A percentile compares a stretch with the other conserved stretches of the same genome.
These are phyloP conservation scores for Chymomyza amoena DNA, from an alignment of 2,888 invertebrate genomes.

Conservation along the genomic window DNA sequence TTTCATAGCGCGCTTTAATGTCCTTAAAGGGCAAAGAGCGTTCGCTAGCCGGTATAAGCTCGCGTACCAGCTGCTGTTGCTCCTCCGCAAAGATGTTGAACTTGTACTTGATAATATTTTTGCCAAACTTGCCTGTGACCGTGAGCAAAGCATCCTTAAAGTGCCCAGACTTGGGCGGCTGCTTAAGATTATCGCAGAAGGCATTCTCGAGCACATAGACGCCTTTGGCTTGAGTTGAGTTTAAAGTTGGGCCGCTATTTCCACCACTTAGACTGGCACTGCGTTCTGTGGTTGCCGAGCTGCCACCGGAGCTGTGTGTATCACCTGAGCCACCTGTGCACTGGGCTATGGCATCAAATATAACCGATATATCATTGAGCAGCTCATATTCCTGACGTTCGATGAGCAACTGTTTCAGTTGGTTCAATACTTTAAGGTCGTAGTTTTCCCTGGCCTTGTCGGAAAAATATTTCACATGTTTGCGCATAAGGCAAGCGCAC, in stretches of 20 bases:
- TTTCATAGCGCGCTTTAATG: constrained; percentile 73
- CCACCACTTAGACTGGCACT: constrained; percentile 57
- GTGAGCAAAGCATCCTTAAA: constrained; percentile 78
- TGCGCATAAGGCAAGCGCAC: constrained; percentile 75
- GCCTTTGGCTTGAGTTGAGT: constrained; percentile 50
- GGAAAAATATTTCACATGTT: constrained; percentile 78
- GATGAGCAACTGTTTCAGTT: constrained; percentile 76
- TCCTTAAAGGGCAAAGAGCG: constrained; percentile 77
- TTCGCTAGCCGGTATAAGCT: constrained; percentile 75
- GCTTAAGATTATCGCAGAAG: constrained; percentile 77
- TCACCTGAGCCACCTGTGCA: constrained; percentile 71
- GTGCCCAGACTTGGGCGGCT: constrained; percentile 68
- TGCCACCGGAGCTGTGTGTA: constrained; percentile 77
- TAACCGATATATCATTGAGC: constrained; percentile 78
- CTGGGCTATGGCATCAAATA: constrained; percentile 77
- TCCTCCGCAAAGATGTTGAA: constrained; percentile 78
- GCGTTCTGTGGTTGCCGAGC: constrained; percentile 71
- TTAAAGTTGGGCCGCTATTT: not conserved
- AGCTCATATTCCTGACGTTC: constrained; percentile 76
- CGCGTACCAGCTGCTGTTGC: constrained; percentile 75
- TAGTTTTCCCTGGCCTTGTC: constrained; percentile 78
- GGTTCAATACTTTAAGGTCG: constrained; percentile 74
- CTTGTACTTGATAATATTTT: constrained; percentile 78
- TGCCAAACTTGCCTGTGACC: constrained; percentile 78
- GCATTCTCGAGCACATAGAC: constrained; percentile 78